Evolutionary conservation across 2,797 vertebrate genomes (phyloP).

Genomic region (Phrynocephalus vlangalii): DNA sequence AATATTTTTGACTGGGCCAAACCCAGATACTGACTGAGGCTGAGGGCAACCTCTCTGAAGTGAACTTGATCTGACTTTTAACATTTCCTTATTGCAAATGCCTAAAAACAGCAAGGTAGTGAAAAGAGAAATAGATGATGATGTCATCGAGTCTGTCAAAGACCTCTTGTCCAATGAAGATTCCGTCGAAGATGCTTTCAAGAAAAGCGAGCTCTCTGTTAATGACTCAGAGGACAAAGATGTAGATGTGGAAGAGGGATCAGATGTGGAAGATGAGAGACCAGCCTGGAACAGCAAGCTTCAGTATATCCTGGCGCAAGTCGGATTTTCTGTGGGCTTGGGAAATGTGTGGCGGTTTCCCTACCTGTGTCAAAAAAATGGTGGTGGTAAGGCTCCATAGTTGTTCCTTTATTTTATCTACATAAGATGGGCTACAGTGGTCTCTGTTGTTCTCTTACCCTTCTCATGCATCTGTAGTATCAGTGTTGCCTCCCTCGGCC

Average conservation of each 20-base stretch:
- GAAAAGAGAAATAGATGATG: slow-evolving; percentile 96
- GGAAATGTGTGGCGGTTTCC: slow-evolving; percentile 99
- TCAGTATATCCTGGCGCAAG: slow-evolving; percentile 97
- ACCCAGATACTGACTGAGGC: slow-evolving; percentile 11
- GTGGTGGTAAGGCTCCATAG: slow-evolving; percentile 88
- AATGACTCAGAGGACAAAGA: slow-evolving; percentile 83
- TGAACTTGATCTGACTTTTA: slow-evolving; percentile 30
- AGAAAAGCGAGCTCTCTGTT: slow-evolving; percentile 92
- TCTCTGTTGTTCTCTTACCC: background rate
- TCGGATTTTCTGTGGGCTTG: slow-evolving; percentile 98
- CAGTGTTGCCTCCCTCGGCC: background rate
- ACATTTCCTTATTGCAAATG: slow-evolving; percentile 84
- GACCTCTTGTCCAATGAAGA: slow-evolving; percentile 98
- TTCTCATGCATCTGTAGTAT: background rate
- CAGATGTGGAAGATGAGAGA: slow-evolving; percentile 87
- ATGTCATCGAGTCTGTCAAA: slow-evolving; percentile 95
- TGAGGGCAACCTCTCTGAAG: slow-evolving; percentile 31
- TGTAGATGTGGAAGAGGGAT: slow-evolving; percentile 80
- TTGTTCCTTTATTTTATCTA: slow-evolving; percentile 9
- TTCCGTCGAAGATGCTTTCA: slow-evolving; percentile 90
- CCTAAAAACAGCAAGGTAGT: slow-evolving; percentile 97
- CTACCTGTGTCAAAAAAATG: slow-evolving; percentile 98
- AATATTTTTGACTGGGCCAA: slow-evolving; percentile 37
- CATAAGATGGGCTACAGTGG: background rate
- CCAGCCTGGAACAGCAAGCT: slow-evolving; percentile 98